Evolutionary conservation across 2,888 invertebrate species (phyloP), one percentile per base, ranked within the genome.

Genomic region (Amorpha juglandis): DNA sequence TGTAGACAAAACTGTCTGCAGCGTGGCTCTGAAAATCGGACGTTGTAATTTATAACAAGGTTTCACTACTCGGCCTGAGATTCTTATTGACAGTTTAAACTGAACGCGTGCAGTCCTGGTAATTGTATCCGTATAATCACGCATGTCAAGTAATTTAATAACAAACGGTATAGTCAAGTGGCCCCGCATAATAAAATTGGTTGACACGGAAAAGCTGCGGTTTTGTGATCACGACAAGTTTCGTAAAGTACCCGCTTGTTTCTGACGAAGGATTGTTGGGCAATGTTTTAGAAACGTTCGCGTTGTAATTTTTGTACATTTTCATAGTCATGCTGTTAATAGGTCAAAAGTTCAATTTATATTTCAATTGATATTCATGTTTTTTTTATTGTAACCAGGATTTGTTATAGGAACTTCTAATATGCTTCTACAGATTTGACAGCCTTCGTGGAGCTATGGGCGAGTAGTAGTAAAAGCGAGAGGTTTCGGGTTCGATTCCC

Each of bases 221-320:
- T 87, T 88, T 82, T 74, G 76, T 72, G 81, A 87, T 87, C 91
- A 91, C 91, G 91, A 88, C 80, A 72, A 82, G 81, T 92, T 91
- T 90, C 91, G 91, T 73, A 91, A 92, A 89, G 73, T 77, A 68
- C 71, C 77, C 76, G 80, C 81, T 84, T 82, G 82, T 86, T 82
- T 83, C 81, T 87, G 82, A 79, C 84, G 80, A 77, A 76, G 77
- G 76, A 78, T 78, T 73, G 73, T 90, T 88, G 83, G 78, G 90
- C 80, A 90, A 92, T 79, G 74, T 70, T 78, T 77, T 81, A 78
- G 84, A 85, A 87, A 87, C 77, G 68, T 76, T 72, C 70, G 71
- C 74, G 76, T 75, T 77, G 75, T 78, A 75, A 73, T 74, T 69
- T 82, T 81, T 78, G 19, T 42, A 19, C 16, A 42, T 58, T 70